Base-by-base conservation (phyloP, 2,797 vertebrate genomes). In the Graptemys geographica region DNA sequence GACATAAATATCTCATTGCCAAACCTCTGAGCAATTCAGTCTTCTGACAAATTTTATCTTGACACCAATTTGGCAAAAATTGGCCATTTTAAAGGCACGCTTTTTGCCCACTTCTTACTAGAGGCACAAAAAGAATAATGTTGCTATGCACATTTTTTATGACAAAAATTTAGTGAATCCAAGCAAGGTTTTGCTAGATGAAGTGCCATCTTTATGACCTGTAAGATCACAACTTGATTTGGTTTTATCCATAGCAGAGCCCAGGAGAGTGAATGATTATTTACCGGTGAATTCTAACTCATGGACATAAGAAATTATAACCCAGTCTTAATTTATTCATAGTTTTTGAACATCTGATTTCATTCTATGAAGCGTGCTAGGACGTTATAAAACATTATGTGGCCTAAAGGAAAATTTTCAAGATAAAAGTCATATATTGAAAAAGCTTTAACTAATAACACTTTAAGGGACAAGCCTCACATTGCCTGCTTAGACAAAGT, bases 201-300 rank as follows among this genome's bases (percentile, higher is more conserved):
- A 93, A 85, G 37, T 3, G 74, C 53, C 83, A 81, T 62, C 27
- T 31, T 78, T 27, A 78, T 49, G 44, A 78, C 12, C 27, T 27
- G 69, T 13, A 59, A 95, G 84, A 47, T 37, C 44, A 53, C 41
- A 78, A n/a, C 44, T 62, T 0, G 0, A 2, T 91, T 89, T 88
- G 59, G 81, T 83, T 62, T 74, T 72, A 72, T 95, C 44, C 72
- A 83, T 13, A 1, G 59, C 44, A 86, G 51, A 81, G 31, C 84
- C 57, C 37, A 94, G 93, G 90, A 31, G 57, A 91, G 91, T 23
- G 37, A 91, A 90, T 93, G 65, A 83, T 51, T 90, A 72, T 84
- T 86, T 91, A 90, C 55, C 83, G 86, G 80, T 49, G 5, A 81
- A 92, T 83, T 87, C 72, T 49, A 93, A 51, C 49, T 90, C 69